phyloP scores from a whole-genome alignment of 2,797 vertebrate genomes.

The Paratrypauchen microcephalus region DNA sequence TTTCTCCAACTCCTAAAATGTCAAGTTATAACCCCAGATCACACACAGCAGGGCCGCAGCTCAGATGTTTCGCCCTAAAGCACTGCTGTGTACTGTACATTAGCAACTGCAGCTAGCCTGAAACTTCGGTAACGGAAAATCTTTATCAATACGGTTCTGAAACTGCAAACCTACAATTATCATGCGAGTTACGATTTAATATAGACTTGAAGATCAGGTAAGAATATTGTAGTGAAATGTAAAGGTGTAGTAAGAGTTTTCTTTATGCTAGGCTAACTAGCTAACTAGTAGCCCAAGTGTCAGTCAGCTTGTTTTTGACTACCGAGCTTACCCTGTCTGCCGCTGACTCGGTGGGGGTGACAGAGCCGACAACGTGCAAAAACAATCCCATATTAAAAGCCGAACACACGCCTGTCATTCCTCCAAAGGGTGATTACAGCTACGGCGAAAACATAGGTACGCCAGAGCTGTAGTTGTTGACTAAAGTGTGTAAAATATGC shows the following conservation, averaged over 20 bases:
- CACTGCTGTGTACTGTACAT: conserved; percentile 4
- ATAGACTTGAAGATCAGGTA: too few species aligned
- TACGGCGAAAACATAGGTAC: conserved; percentile 36
- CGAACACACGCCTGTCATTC: conserved; percentile 60
- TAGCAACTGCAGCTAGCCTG: conserved; percentile 44
- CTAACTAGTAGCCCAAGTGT: conserved; percentile 29
- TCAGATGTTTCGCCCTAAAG: neutral
- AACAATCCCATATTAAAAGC: conserved; percentile 78
- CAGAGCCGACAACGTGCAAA: conserved; percentile 72
- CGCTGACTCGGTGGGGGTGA: conserved; percentile 70
- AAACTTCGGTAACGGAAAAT: conserved; percentile 10
- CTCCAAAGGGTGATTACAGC: conserved; percentile 40
- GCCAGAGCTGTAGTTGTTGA: conserved; percentile 16
- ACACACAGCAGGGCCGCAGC: conserved; percentile 37
- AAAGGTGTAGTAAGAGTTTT: neutral
- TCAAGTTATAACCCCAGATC: neutral
- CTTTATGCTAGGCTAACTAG: conserved; percentile 11
- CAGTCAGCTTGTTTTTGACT: conserved; percentile 36
- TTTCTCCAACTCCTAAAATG: neutral
- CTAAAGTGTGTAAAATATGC: conserved; percentile 21
- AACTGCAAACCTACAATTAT: neutral
- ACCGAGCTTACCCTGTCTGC: conserved; percentile 71
- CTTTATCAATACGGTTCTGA: conserved; percentile 7
- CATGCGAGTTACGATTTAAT: accelerated
- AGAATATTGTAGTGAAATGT: neutral